Evolutionary conservation across 1,140 invertebrate species (phyloP).

Genomic region (Leptinotarsa lineolata): DNA sequence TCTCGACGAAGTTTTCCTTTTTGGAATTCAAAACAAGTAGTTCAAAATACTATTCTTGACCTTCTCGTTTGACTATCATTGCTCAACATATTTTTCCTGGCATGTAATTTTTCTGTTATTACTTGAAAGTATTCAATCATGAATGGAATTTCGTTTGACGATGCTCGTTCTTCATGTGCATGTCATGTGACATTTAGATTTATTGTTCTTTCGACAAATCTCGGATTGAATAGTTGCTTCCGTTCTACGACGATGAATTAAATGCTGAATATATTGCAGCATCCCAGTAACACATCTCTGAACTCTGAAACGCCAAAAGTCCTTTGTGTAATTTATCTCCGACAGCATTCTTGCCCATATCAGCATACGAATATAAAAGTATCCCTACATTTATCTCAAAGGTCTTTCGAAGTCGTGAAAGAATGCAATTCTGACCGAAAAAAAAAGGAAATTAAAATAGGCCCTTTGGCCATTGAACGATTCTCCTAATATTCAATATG

Average conservation of each 20-base stretch:
- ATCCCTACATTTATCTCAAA: conserved; percentile 6
- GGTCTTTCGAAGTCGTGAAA: not conserved
- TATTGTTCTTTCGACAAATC: no score
- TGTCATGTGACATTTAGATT: no score
- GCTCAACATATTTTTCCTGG: no score
- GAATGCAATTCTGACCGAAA: not conserved
- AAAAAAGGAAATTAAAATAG: not conserved
- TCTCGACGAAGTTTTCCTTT: no score
- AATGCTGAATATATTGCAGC: not conserved
- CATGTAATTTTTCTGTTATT: no score
- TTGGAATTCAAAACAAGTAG: no score
- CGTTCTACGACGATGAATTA: not conserved
- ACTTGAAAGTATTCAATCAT: no score
- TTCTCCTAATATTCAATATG: not conserved
- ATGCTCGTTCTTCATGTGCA: no score
- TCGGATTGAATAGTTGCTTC: no score
- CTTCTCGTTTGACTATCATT: no score
- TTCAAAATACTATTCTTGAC: no score
- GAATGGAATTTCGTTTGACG: no score
- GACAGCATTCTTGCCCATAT: conserved; percentile 7
- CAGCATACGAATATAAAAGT: conserved; percentile 8
- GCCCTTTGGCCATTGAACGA: not conserved
- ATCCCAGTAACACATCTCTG: not conserved
- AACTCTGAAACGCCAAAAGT: not conserved
- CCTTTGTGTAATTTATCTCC: conserved; percentile 5